Evolutionary conservation across 2,113 vertebrate genomes (phyloP), one percentile per base, ranked within the genome.

Genomic region (Pteronura brasiliensis): DNA sequence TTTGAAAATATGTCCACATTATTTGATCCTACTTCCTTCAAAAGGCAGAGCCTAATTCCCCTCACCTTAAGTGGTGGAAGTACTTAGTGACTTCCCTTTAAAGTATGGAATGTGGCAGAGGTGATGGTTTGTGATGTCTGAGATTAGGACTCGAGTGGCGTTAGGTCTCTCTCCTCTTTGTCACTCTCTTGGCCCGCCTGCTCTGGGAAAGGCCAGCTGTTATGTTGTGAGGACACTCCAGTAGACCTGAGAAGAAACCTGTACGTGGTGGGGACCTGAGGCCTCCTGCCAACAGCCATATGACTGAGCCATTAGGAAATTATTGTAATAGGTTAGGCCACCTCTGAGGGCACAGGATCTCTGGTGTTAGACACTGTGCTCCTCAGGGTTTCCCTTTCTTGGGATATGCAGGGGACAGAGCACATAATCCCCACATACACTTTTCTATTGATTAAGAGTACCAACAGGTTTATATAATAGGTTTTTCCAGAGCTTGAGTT

Each of bases 21-120:
- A 65, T 83, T 95, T 94, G 55, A 76, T 65, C 34, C 49, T 34
- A 57, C 27, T 94, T 92, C 18, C 36, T 97, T 94, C 29, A 67
- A 82, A 88, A 89, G 55, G 27, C n/a, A 36, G 36, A 96, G 23
- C 8, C 47, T 23, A 36, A 59, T 67, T 88, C 7, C 4, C 21
- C 65, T 88, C 13, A 79, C 20, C 27, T 79, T 81, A 52, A 69
- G 7, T 23, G 31, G 39, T 23, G 44, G 18, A 65, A 55, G 20
- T 42, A 80, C 49, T 86, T 93, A 76, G 76, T 82, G 57, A 77
- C 42, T 91, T 11, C 15, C 29, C 84, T 77, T 90, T 57, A 72
- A 94, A 91, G 72, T 25, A 9, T 31, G 65, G 55, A 83, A 63
- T 71, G n/a, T 63, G 31, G 65, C 79, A n/a, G 72, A 77, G 71